These are phyloP conservation scores for Nothobranchius kuhntae DNA, from an alignment of 2,113 vertebrate species.

Conservation along the genomic window DNA sequence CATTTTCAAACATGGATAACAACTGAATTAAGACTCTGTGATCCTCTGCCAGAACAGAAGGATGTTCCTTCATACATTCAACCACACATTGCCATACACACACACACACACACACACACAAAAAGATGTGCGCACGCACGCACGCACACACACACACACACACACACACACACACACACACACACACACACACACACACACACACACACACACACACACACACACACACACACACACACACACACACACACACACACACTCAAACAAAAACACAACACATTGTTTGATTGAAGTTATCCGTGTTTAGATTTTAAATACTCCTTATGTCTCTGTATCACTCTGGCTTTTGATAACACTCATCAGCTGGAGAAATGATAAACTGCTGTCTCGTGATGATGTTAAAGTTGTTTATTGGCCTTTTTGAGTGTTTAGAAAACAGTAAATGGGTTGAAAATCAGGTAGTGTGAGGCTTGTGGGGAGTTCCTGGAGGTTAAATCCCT, in stretches of 20 bases:
- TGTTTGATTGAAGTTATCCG: constrained; percentile 42
- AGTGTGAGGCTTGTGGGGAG: not conserved
- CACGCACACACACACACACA: constrained; percentile 3
- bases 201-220: too few relatives aligned
- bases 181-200: too few relatives aligned
- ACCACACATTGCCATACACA: constrained; percentile 36
- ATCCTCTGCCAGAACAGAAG: constrained; percentile 71
- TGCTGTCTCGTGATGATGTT: constrained; percentile 35
- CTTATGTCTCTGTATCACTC: constrained; percentile 18
- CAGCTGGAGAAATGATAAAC: constrained; percentile 40
- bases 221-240: too few relatives aligned
- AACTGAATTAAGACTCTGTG: constrained; percentile 74
- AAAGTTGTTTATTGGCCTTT: constrained; percentile 23
- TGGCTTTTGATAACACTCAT: not conserved
- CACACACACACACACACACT: not conserved
- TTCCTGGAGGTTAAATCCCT: constrained; percentile 14
- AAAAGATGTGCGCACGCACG: too few relatives aligned
- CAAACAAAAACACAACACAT: constrained; percentile 10
- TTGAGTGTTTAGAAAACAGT: constrained; percentile 29
- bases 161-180: not conserved
- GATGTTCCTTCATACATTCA: constrained; percentile 63
- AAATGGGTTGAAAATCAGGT: constrained; percentile 17
- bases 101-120: constrained; percentile 33
- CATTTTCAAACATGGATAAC: constrained; percentile 75
- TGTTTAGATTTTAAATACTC: constrained; percentile 41